Conservation (phyloP, 2,797 vertebrate genomes). For the Eupleurogrammus muticus region DNA sequence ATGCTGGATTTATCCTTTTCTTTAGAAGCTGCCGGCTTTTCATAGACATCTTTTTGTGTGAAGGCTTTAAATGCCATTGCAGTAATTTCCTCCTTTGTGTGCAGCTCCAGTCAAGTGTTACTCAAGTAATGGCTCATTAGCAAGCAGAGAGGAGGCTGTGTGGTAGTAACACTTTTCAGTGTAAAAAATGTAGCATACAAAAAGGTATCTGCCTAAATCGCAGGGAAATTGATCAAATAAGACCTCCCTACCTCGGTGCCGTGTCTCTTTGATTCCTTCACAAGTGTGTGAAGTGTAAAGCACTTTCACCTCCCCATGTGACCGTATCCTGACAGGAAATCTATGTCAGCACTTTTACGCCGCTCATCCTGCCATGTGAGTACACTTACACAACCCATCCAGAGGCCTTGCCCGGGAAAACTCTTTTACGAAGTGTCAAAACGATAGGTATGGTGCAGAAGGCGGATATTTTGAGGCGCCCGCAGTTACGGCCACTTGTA, state of each 20-base stretch:
- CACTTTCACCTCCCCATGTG: constrained; percentile 77
- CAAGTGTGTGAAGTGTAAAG: constrained; percentile 56
- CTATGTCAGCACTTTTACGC: constrained; percentile 74
- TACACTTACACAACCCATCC: constrained; percentile 64
- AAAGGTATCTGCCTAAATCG: constrained; percentile 8
- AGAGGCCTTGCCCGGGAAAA: constrained; percentile 40
- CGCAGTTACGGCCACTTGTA: constrained; percentile 32
- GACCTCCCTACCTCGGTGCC: constrained; percentile 58
- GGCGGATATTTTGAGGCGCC: constrained; percentile 43
- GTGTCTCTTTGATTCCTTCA: constrained; percentile 34
- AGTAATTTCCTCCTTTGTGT: background rate
- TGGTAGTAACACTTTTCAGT: background rate
- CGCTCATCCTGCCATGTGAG: constrained; percentile 48
- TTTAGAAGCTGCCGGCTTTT: constrained; percentile 65
- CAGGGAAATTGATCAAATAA: constrained; percentile 26
- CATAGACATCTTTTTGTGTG: constrained; percentile 61
- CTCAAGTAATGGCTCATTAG: constrained; percentile 1
- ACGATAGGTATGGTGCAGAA: constrained; percentile 33
- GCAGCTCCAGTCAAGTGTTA: constrained; percentile 1
- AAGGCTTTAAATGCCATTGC: constrained; percentile 74
- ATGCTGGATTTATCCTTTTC: constrained; percentile 75
- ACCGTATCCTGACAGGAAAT: constrained; percentile 79
- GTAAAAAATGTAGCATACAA: background rate
- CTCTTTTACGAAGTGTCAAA: constrained; percentile 56
- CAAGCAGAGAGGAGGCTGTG: constrained; percentile 4